Conservation (phyloP, 2,888 invertebrate genomes). For the Cerastis rubricosa region DNA sequence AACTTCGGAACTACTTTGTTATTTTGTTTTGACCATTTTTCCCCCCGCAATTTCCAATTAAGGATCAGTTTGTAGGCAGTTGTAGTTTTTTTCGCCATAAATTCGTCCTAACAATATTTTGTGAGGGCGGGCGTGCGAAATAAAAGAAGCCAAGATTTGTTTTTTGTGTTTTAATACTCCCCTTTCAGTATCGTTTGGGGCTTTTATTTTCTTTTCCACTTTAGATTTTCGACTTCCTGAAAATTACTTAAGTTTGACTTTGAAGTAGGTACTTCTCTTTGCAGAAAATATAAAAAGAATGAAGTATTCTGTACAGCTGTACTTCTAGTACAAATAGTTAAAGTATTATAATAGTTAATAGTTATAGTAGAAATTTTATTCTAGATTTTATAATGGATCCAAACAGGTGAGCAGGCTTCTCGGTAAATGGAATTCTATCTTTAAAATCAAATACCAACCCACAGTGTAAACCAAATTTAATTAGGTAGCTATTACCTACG, state of each 20-base stretch:
- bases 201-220: neutral
- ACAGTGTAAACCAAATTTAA: neutral
- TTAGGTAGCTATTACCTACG: neutral
- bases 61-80: neutral
- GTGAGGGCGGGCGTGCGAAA: neutral
- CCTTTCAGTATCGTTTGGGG: neutral
- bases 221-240: neutral
- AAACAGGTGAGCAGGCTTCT: no score
- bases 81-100: neutral
- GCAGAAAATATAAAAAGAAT: neutral
- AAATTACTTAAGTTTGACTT: neutral
- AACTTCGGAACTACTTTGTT: neutral
- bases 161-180: neutral
- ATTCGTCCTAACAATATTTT: neutral
- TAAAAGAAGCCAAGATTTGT: neutral
- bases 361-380: no score
- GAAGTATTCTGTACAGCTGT: no score
- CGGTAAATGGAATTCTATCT: neutral
- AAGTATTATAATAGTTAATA: no score
- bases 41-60: neutral
- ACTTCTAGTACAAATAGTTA: neutral
- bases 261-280: neutral
- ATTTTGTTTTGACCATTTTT: conserved; percentile 1
- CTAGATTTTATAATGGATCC: neutral
- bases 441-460: neutral